Base-by-base conservation (phyloP, 23 tunicate genomes). In the Clavelina lepadiformis region DNA sequence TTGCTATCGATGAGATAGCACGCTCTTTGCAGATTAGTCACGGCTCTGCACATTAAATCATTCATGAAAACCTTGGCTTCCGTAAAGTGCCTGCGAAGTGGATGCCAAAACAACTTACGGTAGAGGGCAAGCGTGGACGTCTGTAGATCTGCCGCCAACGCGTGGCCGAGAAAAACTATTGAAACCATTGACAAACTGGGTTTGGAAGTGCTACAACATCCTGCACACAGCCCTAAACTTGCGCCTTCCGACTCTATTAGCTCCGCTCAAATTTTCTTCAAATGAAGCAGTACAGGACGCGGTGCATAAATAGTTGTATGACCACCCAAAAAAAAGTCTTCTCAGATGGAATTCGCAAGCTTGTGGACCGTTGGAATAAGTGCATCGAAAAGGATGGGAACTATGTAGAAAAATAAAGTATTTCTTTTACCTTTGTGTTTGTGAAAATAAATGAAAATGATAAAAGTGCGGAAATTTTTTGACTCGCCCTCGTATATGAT, bases 151-250 rank as follows among this genome's bases (percentile, higher is more conserved):
- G 59, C 59, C 59, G 65, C 65, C 65, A 36, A 58, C 65, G 32
- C 32, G 65, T 58, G 6, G 71, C 71, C 71, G 24, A 44, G n/a
- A 65, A 36, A 34, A 65, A 38, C 54, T 25, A 65, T 41, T 65
- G 71, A 38, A 65, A 65, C 25, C 71, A 41, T 65, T 18, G 38
- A 65, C 60, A 21, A 41, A 65, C 41, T 65, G 71, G 71, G 51
- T 38, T 65, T 65, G 1, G 71, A 65, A 25, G 65, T 65, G 71
- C 71, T 65, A 25, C 55, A 41, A 36, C 71, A 41, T 44, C 60
- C 60, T 65, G 0, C 71, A 65, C 38, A 65, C 71, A 65, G 71
- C 71, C 71, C 51, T 36, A 55, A 65, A 36, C 71, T 65, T 65
- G 65, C 35, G 31, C 65, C 35, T 58, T 58, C 65, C 65, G 36